Percentiles rank a stretch among this genome's conserved stretches.
These are phyloP conservation scores for Trogon melanurus DNA, from an alignment of 2,113 vertebrate genomes.

Conservation along the genomic window DNA sequence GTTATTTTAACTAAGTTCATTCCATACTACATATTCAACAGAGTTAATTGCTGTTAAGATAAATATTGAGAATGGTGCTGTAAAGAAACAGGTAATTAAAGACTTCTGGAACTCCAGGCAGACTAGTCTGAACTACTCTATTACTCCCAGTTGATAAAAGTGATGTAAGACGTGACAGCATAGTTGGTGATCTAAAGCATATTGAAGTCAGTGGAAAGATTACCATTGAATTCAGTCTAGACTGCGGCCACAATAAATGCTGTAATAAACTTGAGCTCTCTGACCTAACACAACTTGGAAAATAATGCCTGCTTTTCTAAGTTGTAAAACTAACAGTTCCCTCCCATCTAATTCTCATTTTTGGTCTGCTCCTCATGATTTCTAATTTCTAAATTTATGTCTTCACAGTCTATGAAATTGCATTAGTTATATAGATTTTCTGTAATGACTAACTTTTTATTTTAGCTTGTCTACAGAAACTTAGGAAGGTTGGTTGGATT, in stretches of 20 bases:
- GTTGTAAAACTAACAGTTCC: neutral
- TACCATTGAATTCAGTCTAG: neutral
- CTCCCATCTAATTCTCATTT: neutral
- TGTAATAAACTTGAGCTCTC: neutral
- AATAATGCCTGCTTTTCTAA: neutral
- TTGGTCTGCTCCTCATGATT: neutral
- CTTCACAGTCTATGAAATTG: neutral
- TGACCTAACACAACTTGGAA: neutral
- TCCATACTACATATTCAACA: neutral
- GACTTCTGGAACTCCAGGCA: neutral
- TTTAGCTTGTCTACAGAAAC: neutral
- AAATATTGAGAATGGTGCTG: neutral
- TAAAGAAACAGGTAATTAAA: neutral
- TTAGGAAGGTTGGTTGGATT: neutral
- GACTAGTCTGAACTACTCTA: neutral
- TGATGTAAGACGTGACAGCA: neutral
- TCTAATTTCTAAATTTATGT: neutral
- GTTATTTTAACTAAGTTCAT: neutral
- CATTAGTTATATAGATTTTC: neutral
- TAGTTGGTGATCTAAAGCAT: neutral
- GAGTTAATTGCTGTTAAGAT: neutral
- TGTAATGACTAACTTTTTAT: neutral
- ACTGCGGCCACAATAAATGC: neutral
- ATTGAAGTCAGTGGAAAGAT: neutral
- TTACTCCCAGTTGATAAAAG: neutral